Conservation (phyloP, 2,888 invertebrate genomes). For the Ichneumoninae sp. region DNA sequence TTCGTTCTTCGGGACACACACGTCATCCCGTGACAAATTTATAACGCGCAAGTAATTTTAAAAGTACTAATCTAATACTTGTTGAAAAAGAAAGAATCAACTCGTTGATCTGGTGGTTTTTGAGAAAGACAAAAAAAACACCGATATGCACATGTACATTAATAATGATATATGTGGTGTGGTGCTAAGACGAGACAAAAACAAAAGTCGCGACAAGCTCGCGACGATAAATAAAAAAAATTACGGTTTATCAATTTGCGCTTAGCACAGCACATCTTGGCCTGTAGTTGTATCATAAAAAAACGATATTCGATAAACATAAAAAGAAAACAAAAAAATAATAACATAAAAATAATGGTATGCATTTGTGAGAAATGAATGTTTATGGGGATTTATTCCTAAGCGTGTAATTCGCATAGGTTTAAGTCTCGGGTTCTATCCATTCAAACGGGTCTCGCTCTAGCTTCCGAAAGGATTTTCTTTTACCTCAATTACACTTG, state of each 20-base stretch:
- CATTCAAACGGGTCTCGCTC: slow-evolving; percentile 78
- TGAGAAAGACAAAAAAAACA: slow-evolving; percentile 29
- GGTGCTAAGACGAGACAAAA: slow-evolving; percentile 61
- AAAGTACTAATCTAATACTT: slow-evolving; percentile 55
- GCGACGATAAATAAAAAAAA: slow-evolving; percentile 51
- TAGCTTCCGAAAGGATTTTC: slow-evolving; percentile 65
- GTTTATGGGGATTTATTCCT: slow-evolving; percentile 31
- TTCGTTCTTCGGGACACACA: not conserved
- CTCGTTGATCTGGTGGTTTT: slow-evolving; percentile 53
- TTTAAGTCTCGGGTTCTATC: slow-evolving; percentile 60
- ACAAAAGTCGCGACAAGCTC: slow-evolving; percentile 31
- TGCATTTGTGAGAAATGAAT: slow-evolving; percentile 62
- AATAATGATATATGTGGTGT: slow-evolving; percentile 59
- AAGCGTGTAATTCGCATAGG: slow-evolving; percentile 9
- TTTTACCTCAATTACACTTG: slow-evolving; percentile 59
- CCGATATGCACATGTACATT: slow-evolving; percentile 64
- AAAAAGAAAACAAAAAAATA: slow-evolving; percentile 62
- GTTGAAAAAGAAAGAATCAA: slow-evolving; percentile 50
- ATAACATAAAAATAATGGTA: slow-evolving; percentile 69
- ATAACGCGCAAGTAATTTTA: slow-evolving; percentile 50
- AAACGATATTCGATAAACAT: slow-evolving; percentile 68
- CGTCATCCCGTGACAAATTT: slow-evolving; percentile 13
- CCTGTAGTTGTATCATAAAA: slow-evolving; percentile 78
- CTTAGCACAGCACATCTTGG: slow-evolving; percentile 80
- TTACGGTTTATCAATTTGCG: slow-evolving; percentile 59